Evolutionary conservation across 2,888 invertebrate species (phyloP), one percentile per base, ranked within the genome.

Genomic region (Phania funesta): DNA sequence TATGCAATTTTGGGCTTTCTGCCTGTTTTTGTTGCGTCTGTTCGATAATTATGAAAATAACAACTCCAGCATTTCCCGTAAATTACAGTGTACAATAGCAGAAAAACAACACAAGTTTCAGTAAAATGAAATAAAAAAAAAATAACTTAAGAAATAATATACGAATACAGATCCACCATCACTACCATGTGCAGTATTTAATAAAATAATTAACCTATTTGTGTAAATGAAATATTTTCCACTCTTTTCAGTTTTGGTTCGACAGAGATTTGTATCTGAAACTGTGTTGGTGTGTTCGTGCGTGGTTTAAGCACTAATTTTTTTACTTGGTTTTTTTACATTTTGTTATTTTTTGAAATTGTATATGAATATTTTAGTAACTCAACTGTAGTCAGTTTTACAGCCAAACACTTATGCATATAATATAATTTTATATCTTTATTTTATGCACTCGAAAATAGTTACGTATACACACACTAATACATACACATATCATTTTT

Each of bases 151-250:
- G 24, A n/a, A 54, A 46, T 22, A 29, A 60, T 52, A 44, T 44
- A 46, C 50, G 50, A 58, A 67, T 22, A 50, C 38, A 62, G 22
- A 16, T 48, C 60, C 13, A 38, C 32, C 20, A 24, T 38, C 35
- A 64, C 41, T 78, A 20, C 32, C 54, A 71, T 32, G 48, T 58
- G 48, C 64, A 41, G 64, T 50, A 70, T 70, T 77, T 71, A 78
- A 71, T 78, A 58, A 71, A 71, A 71, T 78, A 78, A 78, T 78
- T 78, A 78, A 78, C 78, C 56, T 71, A 41, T 56, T 78, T 78
- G 22, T 32, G 24, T 58, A 71, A 71, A 65, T 71, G 41, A 65
- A 65, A 32, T 56, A 71, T 58, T 71, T 70, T 71, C 29, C 68
- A 68, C 52, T 65, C 54, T 35, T 74, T 67, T 54, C 52, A 26